Conservation (phyloP, 2,113 vertebrate genomes). For the Opisthocomus hoazin region DNA sequence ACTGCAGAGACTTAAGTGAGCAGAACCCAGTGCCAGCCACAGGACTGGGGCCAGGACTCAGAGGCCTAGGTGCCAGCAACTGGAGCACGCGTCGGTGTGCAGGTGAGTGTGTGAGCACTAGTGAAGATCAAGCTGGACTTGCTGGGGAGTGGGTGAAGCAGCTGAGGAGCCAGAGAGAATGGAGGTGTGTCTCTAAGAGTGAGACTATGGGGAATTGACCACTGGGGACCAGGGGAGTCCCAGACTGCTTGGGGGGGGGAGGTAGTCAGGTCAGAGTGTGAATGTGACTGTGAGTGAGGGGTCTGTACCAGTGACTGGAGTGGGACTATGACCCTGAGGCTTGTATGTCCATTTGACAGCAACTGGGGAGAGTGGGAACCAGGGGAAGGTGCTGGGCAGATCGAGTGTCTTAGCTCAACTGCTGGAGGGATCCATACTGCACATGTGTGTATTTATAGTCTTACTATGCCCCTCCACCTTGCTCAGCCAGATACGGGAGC, state of each 20-base stretch:
- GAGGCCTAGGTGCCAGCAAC: neutral
- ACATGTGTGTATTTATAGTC: neutral
- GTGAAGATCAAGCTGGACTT: neutral
- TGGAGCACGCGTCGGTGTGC: accelerated
- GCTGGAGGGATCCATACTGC: neutral
- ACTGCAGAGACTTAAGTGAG: neutral
- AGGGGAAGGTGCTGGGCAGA: neutral
- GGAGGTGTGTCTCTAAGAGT: neutral
- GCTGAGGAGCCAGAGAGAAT: neutral
- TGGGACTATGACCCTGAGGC: neutral
- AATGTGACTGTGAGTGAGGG: neutral
- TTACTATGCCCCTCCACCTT: neutral
- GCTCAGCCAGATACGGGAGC: neutral
- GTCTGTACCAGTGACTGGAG: neutral
- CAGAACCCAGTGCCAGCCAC: neutral
- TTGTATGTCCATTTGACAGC: neutral
- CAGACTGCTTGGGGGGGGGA: neutral
- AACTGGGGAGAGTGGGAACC: neutral
- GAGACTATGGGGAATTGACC: neutral
- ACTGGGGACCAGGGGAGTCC: neutral
- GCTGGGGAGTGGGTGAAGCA: accelerated
- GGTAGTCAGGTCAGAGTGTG: too few relatives aligned
- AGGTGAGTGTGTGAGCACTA: neutral
- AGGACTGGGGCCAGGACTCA: neutral
- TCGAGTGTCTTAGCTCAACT: neutral